These are phyloP conservation scores for Cataglyphis livida DNA, from an alignment of 2,888 invertebrate genomes.

Conservation along the genomic window DNA sequence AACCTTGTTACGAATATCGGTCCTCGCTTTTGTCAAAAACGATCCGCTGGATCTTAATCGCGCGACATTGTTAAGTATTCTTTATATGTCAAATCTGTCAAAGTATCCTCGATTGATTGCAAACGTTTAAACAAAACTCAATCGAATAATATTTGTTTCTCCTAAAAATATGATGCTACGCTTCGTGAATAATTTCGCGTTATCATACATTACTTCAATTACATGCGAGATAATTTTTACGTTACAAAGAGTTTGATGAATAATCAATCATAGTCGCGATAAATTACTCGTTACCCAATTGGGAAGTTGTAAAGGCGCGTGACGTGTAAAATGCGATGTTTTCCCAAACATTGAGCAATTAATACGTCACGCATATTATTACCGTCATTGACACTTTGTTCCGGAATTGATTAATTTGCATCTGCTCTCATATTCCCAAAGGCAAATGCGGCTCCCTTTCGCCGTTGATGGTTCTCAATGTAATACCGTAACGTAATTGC, in stretches of 20 bases:
- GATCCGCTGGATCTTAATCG: constrained; percentile 44
- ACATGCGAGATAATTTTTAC: neutral
- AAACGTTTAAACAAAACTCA: neutral
- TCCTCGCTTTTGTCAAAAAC: constrained; percentile 50
- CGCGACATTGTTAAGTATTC: constrained; percentile 10
- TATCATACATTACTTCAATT: neutral
- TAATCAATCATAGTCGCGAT: neutral
- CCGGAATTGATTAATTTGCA: constrained; percentile 29
- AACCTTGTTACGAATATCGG: constrained; percentile 71
- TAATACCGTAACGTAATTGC: constrained; percentile 30
- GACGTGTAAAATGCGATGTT: constrained; percentile 12
- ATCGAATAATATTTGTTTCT: constrained; percentile 5
- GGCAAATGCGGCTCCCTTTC: constrained; percentile 10
- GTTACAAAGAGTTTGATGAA: neutral
- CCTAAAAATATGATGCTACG: neutral
- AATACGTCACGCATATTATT: constrained; percentile 30
- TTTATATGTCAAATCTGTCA: constrained; percentile 34
- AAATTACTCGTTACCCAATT: neutral
- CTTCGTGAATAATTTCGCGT: neutral
- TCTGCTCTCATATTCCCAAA: constrained; percentile 36
- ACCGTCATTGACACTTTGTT: constrained; percentile 31
- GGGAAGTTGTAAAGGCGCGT: neutral
- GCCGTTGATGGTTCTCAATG: constrained; percentile 3
- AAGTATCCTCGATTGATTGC: constrained; percentile 16
- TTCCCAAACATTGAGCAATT: constrained; percentile 30